Percentiles rank a stretch among this genome's conserved stretches.
phyloP scores from a whole-genome alignment of 1,140 invertebrate genomes.

The Polypedilum vanderplanki region DNA sequence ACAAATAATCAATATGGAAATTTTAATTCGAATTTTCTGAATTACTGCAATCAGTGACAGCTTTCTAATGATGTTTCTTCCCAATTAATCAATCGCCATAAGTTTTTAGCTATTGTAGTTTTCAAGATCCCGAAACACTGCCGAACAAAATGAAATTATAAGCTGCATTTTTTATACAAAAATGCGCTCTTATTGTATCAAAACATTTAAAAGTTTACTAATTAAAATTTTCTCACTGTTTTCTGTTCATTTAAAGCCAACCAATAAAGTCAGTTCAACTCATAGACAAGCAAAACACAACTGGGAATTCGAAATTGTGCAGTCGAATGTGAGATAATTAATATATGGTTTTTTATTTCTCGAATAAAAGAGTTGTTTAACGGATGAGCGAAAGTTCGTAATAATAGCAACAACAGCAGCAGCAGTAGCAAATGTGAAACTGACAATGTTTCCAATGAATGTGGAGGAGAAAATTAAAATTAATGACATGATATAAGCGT shows the following conservation, averaged over 20 bases:
- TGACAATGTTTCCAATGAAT: background rate
- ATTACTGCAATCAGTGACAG: too few relatives aligned
- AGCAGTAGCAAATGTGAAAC: background rate
- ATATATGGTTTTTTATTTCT: background rate
- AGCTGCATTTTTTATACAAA: too few relatives aligned
- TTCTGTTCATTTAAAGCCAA: background rate
- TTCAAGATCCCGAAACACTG: too few relatives aligned
- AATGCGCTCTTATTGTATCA: too few relatives aligned
- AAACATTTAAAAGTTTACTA: too few relatives aligned
- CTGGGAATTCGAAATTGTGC: background rate
- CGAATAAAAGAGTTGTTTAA: slow-evolving; percentile 12
- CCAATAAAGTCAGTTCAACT: background rate
- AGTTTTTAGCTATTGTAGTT: too few relatives aligned
- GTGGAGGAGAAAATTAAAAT: slow-evolving; percentile 16
- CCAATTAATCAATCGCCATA: too few relatives aligned
- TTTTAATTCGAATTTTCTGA: too few relatives aligned
- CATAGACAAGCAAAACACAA: background rate
- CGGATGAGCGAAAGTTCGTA: background rate
- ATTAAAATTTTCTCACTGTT: background rate
- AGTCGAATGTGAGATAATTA: slow-evolving; percentile 18
- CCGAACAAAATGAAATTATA: too few relatives aligned
- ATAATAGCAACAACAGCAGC: background rate
- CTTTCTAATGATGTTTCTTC: too few relatives aligned
- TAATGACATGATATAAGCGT: slow-evolving; percentile 25
- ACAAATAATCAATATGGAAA: too few relatives aligned